Base-by-base conservation (phyloP, 2,888 invertebrate genomes). In the Polydrusus cervinus region DNA sequence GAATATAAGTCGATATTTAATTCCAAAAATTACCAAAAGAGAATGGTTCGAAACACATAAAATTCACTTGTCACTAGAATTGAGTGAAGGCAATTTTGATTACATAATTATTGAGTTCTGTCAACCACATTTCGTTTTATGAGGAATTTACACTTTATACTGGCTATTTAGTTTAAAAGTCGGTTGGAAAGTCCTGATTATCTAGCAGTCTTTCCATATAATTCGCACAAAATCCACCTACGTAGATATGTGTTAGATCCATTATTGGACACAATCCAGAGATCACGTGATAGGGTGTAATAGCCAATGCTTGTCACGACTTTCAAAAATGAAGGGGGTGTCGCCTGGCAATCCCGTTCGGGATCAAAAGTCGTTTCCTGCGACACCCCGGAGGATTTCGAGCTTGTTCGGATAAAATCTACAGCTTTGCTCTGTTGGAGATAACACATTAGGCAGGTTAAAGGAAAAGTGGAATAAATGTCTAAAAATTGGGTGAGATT, bases 321-420 rank as follows among this genome's bases (percentile, higher is more conserved):
- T 60, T 38, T 60, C 57, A 60, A 60, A 60, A 60, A 60, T 60
- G 38, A 10, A n/a, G 3, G 14, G 38, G 57, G 38, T 60, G 57
- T 60, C 30, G 34, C 55, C 34, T 38, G 38, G 57, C 38, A 60
- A 60, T 60, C 38, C 30, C 38, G 38, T 60, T 18, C 16, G 16
- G 57, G 57, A 60, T 60, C 57, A 60, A 60, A 38, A 60, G 57
- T 34, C 57, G 40, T 30, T 60, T 60, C 57, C 57, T 38, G 57
- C 18, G 38, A 60, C 57, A 60, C 38, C 38, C 57, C 57, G 34
- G 16, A 60, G 57, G 57, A 60, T 60, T 60, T 38, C 34, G 57
- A 11, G 14, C 57, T 60, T 60, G 57, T 60, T 60, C 57, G 1
- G 57, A 60, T 60, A 60, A 60, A 60, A 60, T 60, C 57, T 60